phyloP scores from a whole-genome alignment of 1,140 invertebrate genomes.

The Drosophila miranda region DNA sequence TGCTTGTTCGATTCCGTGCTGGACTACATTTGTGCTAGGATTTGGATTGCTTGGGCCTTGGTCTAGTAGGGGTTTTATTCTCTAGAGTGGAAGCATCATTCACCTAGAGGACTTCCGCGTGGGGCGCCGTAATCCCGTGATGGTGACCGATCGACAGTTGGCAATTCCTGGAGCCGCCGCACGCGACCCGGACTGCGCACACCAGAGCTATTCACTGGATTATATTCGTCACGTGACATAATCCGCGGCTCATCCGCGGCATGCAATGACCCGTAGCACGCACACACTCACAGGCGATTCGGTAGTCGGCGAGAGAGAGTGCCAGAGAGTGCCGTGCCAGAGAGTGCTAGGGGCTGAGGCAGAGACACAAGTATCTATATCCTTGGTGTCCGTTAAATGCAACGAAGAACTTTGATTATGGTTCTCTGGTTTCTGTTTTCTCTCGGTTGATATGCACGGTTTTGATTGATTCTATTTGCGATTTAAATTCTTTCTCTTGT shows the following conservation, averaged over 20 bases:
- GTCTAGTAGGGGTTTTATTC: not conserved
- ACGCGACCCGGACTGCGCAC: conserved; percentile 82
- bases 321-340: not conserved
- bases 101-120: conserved; percentile 85
- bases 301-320: not conserved
- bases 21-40: conserved; percentile 62
- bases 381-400: conserved; percentile 51
- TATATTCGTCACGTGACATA: conserved; percentile 90
- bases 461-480: conserved; percentile 50
- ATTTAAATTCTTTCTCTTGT: conserved; percentile 38
- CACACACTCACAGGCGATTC: conserved; percentile 2
- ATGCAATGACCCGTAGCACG: conserved; percentile 49
- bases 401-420: conserved; percentile 59
- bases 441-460: conserved; percentile 50
- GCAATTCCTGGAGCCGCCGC: conserved; percentile 87
- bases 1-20: conserved; percentile 16
- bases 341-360: not conserved
- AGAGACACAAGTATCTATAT: too few species aligned
- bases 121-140: conserved; percentile 87
- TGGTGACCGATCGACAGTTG: conserved; percentile 93
- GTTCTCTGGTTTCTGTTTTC: conserved; percentile 17
- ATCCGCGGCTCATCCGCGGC: conserved; percentile 83
- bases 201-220: conserved; percentile 83
- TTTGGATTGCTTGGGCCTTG: conserved; percentile 9
- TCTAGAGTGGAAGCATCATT: conserved; percentile 38